Evolutionary conservation across 2,797 vertebrate species (phyloP).

Genomic region (Pempheris klunzingeri): DNA sequence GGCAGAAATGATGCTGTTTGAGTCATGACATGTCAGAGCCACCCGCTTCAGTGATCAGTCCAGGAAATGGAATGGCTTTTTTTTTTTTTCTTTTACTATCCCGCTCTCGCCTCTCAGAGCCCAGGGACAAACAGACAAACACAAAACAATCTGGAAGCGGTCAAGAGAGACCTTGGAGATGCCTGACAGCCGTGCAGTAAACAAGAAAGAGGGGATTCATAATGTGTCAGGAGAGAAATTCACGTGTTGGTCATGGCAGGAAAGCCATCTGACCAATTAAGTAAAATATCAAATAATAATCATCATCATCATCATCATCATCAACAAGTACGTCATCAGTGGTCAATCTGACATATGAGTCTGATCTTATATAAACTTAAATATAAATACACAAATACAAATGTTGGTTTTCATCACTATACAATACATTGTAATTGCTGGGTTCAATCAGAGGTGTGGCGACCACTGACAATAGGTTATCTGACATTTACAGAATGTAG

Average conservation of each 20-base stretch:
- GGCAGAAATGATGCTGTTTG: slow-evolving; percentile 87
- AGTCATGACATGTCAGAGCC: slow-evolving; percentile 87
- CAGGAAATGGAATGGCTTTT: slow-evolving; percentile 85
- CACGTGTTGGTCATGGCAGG: slow-evolving; percentile 21
- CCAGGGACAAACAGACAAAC: slow-evolving; percentile 79
- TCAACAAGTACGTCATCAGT: slow-evolving; percentile 19
- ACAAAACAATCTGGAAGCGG: slow-evolving; percentile 78
- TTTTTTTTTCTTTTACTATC: slow-evolving; percentile 60
- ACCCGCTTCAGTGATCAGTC: slow-evolving; percentile 85
- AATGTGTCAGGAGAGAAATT: slow-evolving; percentile 55
- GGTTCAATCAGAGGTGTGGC: background rate
- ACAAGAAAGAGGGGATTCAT: slow-evolving; percentile 68
- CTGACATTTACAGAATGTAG: too few species aligned
- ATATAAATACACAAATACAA: too few species aligned
- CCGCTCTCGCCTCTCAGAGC: slow-evolving; percentile 66
- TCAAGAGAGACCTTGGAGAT: slow-evolving; percentile 78
- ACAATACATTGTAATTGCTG: background rate
- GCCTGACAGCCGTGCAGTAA: slow-evolving; percentile 74
- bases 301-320: too few species aligned
- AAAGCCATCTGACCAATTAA: slow-evolving; percentile 13
- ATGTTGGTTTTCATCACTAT: background rate
- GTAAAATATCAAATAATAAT: too few species aligned
- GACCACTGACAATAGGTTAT: too few species aligned
- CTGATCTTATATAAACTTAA: background rate
- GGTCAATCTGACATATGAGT: slow-evolving; percentile 2